Base-by-base conservation (phyloP, 2,797 vertebrate species). In the Poecilia picta region DNA sequence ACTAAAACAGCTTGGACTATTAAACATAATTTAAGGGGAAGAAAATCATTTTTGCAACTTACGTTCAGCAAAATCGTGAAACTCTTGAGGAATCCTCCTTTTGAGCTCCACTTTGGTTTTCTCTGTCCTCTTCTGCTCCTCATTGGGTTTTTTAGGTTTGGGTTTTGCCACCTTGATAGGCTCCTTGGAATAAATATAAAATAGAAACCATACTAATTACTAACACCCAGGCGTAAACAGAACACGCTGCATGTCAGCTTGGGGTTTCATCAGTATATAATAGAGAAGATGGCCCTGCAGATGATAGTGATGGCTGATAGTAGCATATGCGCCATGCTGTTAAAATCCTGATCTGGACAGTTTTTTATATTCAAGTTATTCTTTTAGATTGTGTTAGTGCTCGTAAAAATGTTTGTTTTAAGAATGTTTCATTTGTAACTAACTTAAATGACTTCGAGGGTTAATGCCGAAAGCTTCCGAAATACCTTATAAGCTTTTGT, bases 401-500 rank as follows among this genome's bases (percentile, higher is more conserved):
- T 64, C 16, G 16, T 36, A 16, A 64, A 62, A 33, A 64, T 64
- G 59, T 33, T 39, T 39, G 64, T 25, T 39, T 66, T 23, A 10
- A 11, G 10, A 39, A 31, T 31, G 13, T 31, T 59, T 36, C 2
- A 20, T 64, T 68, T 43, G 20, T 43, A 13, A 68, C 10, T 5
- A 11, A 25, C 20, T 46, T 45, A 28, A 28, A 45, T 71, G 2
- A 59, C 31, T 57, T 39, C 77, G 1, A 73, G 6, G 31, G 49
- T 0, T 43, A 75, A 59, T 83, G 73, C 51, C 62, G 1, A 72
- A 10, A 79, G 43, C 43, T 71, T 1, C n/a, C 18, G 28, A 0
- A 0, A 16, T 81, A 98, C 98, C 96, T 97, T 97, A 83, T 99
- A 99, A 3, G 98, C 97, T 88, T 98, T 99, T 73, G 98, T 98